phyloP scores from a whole-genome alignment of 2,113 vertebrate species.

The Thymallus thymallus region DNA sequence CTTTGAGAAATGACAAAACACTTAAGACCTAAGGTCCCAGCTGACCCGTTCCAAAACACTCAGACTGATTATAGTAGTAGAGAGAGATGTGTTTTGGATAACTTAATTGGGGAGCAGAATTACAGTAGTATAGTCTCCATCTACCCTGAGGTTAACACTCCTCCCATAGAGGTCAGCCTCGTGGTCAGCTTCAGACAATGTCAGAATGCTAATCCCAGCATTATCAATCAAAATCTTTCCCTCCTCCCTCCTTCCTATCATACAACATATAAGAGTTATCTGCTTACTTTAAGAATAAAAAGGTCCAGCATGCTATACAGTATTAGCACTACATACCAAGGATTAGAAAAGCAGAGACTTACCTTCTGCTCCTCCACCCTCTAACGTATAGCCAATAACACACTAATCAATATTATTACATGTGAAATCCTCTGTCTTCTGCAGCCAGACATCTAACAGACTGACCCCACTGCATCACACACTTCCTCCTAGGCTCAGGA shows the following conservation, averaged over 20 bases:
- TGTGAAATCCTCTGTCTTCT: slow-evolving; percentile 33
- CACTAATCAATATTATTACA: slow-evolving; percentile 13
- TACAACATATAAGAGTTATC: neutral
- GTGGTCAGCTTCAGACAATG: slow-evolving; percentile 40
- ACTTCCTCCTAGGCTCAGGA: slow-evolving; percentile 29
- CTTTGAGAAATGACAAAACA: neutral
- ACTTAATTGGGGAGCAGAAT: slow-evolving; percentile 12
- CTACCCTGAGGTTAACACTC: slow-evolving; percentile 45
- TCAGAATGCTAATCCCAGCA: slow-evolving; percentile 21
- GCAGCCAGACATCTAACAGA: slow-evolving; percentile 27
- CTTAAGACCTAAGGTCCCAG: neutral
- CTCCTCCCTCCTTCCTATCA: no score
- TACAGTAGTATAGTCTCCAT: slow-evolving; percentile 27
- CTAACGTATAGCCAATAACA: slow-evolving; percentile 30
- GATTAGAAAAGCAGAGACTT: slow-evolving; percentile 35
- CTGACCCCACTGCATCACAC: slow-evolving; percentile 14
- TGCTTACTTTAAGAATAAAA: neutral
- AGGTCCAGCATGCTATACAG: neutral
- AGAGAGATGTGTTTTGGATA: neutral
- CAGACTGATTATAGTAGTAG: neutral
- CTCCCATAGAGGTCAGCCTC: slow-evolving; percentile 21
- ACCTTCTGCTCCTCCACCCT: slow-evolving; percentile 22
- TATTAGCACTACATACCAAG: neutral
- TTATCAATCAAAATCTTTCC: no score
- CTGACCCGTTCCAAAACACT: neutral